Evolutionary conservation across 2,888 invertebrate genomes (phyloP), one percentile per base, ranked within the genome.

Genomic region (Leucania comma): DNA sequence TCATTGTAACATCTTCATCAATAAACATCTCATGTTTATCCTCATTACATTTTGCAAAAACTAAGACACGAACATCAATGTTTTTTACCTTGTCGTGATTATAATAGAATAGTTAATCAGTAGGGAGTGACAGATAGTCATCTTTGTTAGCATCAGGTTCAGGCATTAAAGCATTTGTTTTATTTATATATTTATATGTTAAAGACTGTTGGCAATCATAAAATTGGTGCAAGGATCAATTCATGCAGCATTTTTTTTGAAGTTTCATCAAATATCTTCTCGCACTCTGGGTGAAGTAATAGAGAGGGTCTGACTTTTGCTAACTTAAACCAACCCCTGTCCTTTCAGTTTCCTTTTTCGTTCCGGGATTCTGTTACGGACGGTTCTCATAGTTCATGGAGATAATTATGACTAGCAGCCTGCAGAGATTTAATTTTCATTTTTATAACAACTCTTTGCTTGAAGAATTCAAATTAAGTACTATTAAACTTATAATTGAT

Each of bases 61-160:
- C 64, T 51, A 38, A 51, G 60, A 69, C 69, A 54, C 35, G 38
- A 54, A 58, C 71, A 65, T 71, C 57, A 78, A 71, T 78, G 79
- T 78, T 56, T 51, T 17, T 9, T 54, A 46, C 35, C 26, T 14
- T 59, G 48, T 75, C 57, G 26, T 54, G 46, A 61, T 48, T 42
- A 46, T 46, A 63, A 70, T 35, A 42, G 22, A 59, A 46, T 63
- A 12, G 38, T 53, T 66, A 54, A 74, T 78, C 65, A 50, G 56
- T 54, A 35, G 46, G 66, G 42, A 46, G 4, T 61, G 63, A 50
- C 50, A 46, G 63, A 67, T 62, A 57, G n/a, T 20, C 56, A 32
- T 70, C 62, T 53, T 56, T 26, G 12, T 22, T 38, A 38, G 24
- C 35, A 42, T 58, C 12, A 22, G 2, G 10, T 22, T 56, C 4